A percentile compares a stretch with the other conserved stretches of the same genome.
Conservation (phyloP, 2,113 vertebrate species). For the Scopus umbretta region DNA sequence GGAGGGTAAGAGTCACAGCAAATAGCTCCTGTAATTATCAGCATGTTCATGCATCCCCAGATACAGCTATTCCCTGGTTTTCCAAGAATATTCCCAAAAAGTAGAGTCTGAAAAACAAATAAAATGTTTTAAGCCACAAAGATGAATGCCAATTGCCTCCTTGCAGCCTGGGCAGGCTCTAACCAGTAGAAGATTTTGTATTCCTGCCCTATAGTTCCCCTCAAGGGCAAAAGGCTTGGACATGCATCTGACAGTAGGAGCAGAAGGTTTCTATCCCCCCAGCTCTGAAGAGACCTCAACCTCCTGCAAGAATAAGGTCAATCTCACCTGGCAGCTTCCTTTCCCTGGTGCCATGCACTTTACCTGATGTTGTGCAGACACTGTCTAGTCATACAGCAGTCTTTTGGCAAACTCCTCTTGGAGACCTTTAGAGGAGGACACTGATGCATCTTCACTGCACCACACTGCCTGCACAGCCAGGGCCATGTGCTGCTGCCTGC, state of each 20-base stretch:
- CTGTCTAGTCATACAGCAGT: not conserved
- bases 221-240: not conserved
- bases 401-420: not conserved
- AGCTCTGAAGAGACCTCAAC: not conserved
- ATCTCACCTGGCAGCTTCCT: not conserved
- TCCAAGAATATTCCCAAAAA: not conserved
- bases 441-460: not conserved
- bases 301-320: not conserved
- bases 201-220: not conserved
- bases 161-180: not conserved
- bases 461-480: not conserved
- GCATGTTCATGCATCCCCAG: not conserved
- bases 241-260: not conserved
- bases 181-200: not conserved
- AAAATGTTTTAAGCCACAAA: not conserved
- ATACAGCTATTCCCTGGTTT: not conserved
- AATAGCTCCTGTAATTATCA: not conserved
- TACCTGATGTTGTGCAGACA: not conserved
- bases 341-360: not conserved
- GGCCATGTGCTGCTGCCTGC: not conserved
- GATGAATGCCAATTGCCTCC: not conserved
- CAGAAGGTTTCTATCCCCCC: not conserved
- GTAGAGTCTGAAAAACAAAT: not conserved
- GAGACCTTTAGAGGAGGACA: not conserved
- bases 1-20: not conserved